phyloP scores from a whole-genome alignment of 2,797 vertebrate genomes.

The Pteropus rufus region DNA sequence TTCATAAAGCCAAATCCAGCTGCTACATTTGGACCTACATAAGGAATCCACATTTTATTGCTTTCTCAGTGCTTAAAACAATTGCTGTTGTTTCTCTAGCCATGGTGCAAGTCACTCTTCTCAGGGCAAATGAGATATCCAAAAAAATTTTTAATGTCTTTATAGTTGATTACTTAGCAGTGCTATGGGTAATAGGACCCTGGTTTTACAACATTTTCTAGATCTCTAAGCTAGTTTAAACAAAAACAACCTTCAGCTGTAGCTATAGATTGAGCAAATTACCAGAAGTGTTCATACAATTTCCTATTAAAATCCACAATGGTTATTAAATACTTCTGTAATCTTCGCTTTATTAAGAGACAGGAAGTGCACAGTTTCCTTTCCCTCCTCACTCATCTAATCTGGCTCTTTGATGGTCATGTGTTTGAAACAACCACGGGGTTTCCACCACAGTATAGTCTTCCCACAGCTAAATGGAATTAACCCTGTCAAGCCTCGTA shows the following conservation, averaged over 20 bases:
- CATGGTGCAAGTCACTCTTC: constrained; percentile 78
- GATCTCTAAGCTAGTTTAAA: constrained; percentile 78
- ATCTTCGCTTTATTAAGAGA: constrained; percentile 83
- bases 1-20: constrained; percentile 90
- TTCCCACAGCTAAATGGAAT: constrained; percentile 82
- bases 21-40: constrained; percentile 88
- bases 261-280: constrained; percentile 77
- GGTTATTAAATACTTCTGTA: constrained; percentile 84
- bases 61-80: constrained; percentile 84
- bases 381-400: constrained; percentile 77
- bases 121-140: constrained; percentile 78
- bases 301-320: constrained; percentile 83
- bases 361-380: constrained; percentile 82
- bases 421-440: constrained; percentile 83
- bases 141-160: constrained; percentile 76
- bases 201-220: constrained; percentile 78
- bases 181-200: constrained; percentile 74
- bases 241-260: constrained; percentile 76
- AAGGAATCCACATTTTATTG: constrained; percentile 88
- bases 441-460: constrained; percentile 78
- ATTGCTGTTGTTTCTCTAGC: constrained; percentile 84
- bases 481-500: constrained; percentile 76
- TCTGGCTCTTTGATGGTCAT: constrained; percentile 84
- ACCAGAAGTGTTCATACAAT: constrained; percentile 80
- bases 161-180: constrained; percentile 76